Base-by-base conservation (phyloP, 2,113 vertebrate genomes). In the Leptobrachium ailaonicum region DNA sequence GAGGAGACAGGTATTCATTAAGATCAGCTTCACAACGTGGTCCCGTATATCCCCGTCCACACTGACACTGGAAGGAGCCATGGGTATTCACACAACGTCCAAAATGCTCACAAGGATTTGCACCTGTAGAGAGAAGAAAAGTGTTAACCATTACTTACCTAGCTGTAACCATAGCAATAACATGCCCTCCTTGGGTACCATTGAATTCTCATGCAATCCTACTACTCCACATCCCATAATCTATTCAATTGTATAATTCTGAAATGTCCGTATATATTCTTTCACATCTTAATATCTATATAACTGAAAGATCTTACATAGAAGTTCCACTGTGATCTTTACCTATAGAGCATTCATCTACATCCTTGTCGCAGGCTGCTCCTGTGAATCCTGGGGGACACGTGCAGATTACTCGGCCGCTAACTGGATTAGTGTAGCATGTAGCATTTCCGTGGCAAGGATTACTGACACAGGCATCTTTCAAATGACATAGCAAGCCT, bases 321-420 rank as follows among this genome's bases (percentile, higher is more conserved):
- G 9, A 41, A 7, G 91, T 32, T 32, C 20, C 20, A 32, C 20
- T 32, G 20, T 1, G 20, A 32, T 32, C 8, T 90, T 91, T 88
- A 98, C 98, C 98, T 70, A 99, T 98, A 1, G 96, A 97, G 85
- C 98, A 99, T 77, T 99, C 97, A 0, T 99, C 95, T 91, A 99
- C 97, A 77, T 99, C 98, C 82, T 99, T 96, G 84, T 98, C 98
- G 83, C 98, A 99, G 3, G 98, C 98, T 47, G 96, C 96, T 6
- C 98, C 98, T 0, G 97, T 95, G 87, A 98, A 98, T 54, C 98
- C 98, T 0, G 96, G 95, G 1, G 98, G 98, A 56, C 98, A 99
- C 32, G 98, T 99, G 87, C 98, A 99, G 88, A 99, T 99, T 66
- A 97, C 98, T 0, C 96, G 92, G 44, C 98, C 98, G 0, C 97